phyloP scores from a whole-genome alignment of 1,140 invertebrate genomes.

The Kradibia gibbosae region DNA sequence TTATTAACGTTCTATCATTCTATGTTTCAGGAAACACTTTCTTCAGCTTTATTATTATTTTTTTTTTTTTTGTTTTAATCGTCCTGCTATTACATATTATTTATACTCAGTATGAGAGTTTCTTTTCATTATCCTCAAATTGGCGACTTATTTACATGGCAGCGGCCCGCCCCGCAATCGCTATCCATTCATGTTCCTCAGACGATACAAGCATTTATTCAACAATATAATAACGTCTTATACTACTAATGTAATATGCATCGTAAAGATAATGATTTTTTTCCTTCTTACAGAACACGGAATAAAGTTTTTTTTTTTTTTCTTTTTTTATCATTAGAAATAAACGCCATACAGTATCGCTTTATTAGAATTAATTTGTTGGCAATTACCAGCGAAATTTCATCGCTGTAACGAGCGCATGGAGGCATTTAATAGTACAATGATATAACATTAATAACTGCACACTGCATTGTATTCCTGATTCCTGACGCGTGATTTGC shows the following conservation, averaged over 20 bases:
- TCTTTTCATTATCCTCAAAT: constrained; percentile 20
- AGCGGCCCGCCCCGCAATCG: constrained; percentile 63
- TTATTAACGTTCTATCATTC: constrained; percentile 36
- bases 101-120: constrained; percentile 67
- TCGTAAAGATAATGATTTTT: constrained; percentile 60
- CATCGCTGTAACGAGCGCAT: background rate
- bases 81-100: constrained; percentile 15
- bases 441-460: constrained; percentile 27
- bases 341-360: constrained; percentile 3
- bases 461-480: too few relatives aligned
- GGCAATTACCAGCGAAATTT: background rate
- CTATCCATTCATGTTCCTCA: constrained; percentile 58
- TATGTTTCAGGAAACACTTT: constrained; percentile 32
- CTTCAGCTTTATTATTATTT: constrained; percentile 28
- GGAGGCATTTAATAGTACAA: background rate
- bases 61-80: constrained; percentile 48
- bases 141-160: constrained; percentile 65
- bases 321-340: too few relatives aligned
- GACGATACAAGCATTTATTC: constrained; percentile 66
- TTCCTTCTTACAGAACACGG: constrained; percentile 15
- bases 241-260: constrained; percentile 61
- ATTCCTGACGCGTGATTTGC: too few relatives aligned
- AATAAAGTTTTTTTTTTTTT: constrained; percentile 9
- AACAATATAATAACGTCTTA: constrained; percentile 67
- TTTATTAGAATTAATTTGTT: background rate